Percentiles rank a stretch among this genome's conserved stretches.
Evolutionary conservation across 2,888 invertebrate species (phyloP).

Genomic region (Dasypolia templi): DNA sequence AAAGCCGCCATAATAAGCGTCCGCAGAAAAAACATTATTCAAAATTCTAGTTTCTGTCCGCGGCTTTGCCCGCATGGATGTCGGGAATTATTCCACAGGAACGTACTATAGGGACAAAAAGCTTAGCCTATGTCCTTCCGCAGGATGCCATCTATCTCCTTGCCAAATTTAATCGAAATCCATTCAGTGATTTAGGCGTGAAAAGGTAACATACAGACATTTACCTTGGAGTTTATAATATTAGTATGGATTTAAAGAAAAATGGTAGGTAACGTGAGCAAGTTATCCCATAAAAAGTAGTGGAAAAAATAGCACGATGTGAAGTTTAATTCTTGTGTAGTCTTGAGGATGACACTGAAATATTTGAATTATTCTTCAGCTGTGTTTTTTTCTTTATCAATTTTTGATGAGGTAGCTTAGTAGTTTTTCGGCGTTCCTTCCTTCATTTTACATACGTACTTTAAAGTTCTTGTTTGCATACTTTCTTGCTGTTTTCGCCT

Average conservation of each 20-base stretch:
- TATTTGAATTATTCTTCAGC: not conserved
- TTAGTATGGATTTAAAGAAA: not conserved
- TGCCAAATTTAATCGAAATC: no score
- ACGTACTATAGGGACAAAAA: no score
- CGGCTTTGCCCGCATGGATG: no score
- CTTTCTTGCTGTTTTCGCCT: not conserved
- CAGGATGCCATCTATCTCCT: no score
- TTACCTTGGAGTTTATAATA: no score
- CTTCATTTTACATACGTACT: not conserved
- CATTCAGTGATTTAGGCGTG: no score
- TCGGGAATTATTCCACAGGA: no score
- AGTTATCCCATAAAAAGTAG: conserved; percentile 6
- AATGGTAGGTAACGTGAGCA: not conserved
- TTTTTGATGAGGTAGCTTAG: not conserved
- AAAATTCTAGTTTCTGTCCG: no score
- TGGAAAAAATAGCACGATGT: conserved; percentile 14
- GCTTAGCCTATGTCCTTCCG: no score
- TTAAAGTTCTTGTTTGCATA: no score
- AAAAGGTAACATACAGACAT: no score
- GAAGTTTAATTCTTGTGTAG: not conserved
- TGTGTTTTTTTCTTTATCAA: not conserved
- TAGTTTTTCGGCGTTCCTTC: not conserved
- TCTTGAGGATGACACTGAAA: conserved; percentile 1
- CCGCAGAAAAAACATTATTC: conserved; percentile 6
- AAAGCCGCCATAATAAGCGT: not conserved